Percentiles rank a stretch among this genome's conserved stretches.
Conservation (phyloP, 2,797 vertebrate species). For the Tragopan temminckii region DNA sequence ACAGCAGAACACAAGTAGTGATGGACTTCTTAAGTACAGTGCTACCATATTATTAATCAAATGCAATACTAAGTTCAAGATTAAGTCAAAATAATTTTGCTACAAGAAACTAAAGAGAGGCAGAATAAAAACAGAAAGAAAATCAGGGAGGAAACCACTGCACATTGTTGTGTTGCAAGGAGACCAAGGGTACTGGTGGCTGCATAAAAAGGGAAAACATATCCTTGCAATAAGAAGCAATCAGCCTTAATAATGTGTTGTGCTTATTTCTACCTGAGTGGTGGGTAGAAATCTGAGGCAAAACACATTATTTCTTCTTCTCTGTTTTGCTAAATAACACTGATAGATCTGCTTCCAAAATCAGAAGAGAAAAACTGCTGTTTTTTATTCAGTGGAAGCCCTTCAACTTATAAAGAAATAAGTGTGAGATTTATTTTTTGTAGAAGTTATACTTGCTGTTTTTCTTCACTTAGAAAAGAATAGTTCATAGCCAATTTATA, state of each 20-base stretch:
- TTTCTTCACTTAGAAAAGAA: background rate
- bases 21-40: background rate
- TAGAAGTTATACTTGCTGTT: background rate
- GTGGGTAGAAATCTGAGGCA: background rate
- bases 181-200: background rate
- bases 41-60: background rate
- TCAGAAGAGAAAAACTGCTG: background rate
- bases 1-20: background rate
- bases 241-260: background rate
- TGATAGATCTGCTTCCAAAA: background rate
- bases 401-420: background rate
- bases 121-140: constrained; percentile 15
- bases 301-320: background rate
- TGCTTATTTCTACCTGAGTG: background rate
- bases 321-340: background rate
- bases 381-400: background rate
- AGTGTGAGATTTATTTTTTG: background rate
- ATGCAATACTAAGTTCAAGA: background rate
- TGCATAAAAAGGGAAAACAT: background rate
- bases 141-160: constrained; percentile 26
- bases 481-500: background rate
- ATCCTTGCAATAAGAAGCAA: background rate
- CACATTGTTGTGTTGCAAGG: background rate
- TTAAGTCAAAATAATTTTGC: constrained; percentile 11
- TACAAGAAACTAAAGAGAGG: background rate